Base-by-base conservation (phyloP, 2,888 invertebrate species). In the Hirtodrosophila cameraria region DNA sequence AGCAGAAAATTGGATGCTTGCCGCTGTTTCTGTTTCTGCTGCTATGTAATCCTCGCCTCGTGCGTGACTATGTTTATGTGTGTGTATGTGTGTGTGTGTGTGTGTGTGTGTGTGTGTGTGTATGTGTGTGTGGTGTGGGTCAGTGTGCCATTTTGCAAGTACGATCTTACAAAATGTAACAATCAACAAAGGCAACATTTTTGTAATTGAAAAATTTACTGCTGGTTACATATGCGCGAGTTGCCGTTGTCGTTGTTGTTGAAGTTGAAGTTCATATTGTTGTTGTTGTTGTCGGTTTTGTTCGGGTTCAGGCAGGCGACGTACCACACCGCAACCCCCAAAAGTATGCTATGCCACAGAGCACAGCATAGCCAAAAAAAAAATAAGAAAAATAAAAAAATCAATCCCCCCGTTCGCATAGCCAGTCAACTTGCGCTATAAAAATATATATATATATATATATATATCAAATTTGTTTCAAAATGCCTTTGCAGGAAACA, bases 211-310 rank as follows among this genome's bases (percentile, higher is more conserved):
- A 65, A 71, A 78, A 79, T 75, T 69, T 77, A 73, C 68, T 75
- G 66, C 49, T 78, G 67, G 75, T 81, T 78, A 78, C 75, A 78
- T 78, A 75, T 77, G 79, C 79, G 73, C 68, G 63, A 67, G 75
- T 53, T 64, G 52, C 28, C 46, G 46, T 58, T 70, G 46, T 52
- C 61, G 42, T 49, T 64, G 43, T 15, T 35, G 45, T 55, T 20
- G 9, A 31, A 35, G 16, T 42, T 16, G 9, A n/a, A n/a, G n/a
- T n/a, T n/a, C n/a, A n/a, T n/a, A n/a, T 52, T 61, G 30, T 53
- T 68, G 57, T 42, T 65, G 49, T 28, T 63, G 58, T 60, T 33
- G 62, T 70, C 48, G 66, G 53, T 46, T 42, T 54, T 41, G 61
- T 46, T 71, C 61, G 55, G 60, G 38, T 60, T 58, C 41, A 35